phyloP scores from a whole-genome alignment of 92 coral and sea anemone genomes.

The Bergia puertoricense region DNA sequence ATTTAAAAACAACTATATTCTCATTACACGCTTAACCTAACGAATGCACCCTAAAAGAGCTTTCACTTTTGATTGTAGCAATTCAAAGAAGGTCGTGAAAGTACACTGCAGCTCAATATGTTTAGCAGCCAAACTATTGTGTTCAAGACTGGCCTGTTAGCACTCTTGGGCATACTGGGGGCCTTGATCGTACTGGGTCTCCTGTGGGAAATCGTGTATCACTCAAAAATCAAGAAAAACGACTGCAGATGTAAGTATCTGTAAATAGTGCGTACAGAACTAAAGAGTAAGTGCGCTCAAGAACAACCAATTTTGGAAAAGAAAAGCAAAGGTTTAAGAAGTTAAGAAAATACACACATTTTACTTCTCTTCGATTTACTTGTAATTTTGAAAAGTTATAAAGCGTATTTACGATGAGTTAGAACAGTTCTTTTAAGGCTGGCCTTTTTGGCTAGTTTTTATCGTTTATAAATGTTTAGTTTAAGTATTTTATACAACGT shows the following conservation, averaged over 20 bases:
- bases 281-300: neutral
- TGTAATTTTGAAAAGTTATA: too few relatives aligned
- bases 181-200: neutral
- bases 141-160: constrained; percentile 7
- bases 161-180: neutral
- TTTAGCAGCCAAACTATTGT: constrained; percentile 23
- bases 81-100: constrained; percentile 26
- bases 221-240: constrained; percentile 4
- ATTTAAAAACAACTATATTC: too few relatives aligned
- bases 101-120: constrained; percentile 32
- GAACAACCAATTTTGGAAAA: too few relatives aligned
- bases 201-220: constrained; percentile 19
- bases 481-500: too few relatives aligned
- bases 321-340: too few relatives aligned
- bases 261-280: too few relatives aligned
- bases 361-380: too few relatives aligned
- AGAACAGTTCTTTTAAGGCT: too few relatives aligned
- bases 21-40: neutral
- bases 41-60: neutral
- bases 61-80: neutral
- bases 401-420: too few relatives aligned
- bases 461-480: too few relatives aligned
- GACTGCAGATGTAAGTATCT: constrained; percentile 6
- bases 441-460: too few relatives aligned
- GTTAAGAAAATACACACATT: too few relatives aligned